phyloP scores from a whole-genome alignment of 2,797 vertebrate genomes.

The Heliangelus exortis region DNA sequence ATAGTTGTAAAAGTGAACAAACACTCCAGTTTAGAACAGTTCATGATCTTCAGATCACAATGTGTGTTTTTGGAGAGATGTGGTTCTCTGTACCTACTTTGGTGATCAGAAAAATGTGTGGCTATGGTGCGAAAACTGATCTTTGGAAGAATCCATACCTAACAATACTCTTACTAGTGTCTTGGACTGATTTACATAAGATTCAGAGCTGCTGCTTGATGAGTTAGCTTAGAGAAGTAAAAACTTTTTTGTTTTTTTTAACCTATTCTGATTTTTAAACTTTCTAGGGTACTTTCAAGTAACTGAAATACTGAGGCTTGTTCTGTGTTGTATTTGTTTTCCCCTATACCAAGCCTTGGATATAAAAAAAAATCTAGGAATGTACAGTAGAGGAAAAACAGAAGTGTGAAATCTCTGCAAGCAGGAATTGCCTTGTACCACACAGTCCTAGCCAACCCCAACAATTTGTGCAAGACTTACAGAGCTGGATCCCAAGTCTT shows the following conservation, averaged over 20 bases:
- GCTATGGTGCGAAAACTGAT: not conserved
- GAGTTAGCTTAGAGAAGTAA: not conserved
- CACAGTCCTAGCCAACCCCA: not conserved
- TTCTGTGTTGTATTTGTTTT: not conserved
- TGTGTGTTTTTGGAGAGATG: not conserved
- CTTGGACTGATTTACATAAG: not conserved
- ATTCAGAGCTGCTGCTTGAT: not conserved
- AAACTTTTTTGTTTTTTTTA: not conserved
- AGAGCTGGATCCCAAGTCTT: not conserved
- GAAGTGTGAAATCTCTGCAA: not conserved
- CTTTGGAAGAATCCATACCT: not conserved
- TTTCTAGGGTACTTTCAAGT: not conserved
- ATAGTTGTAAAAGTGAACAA: constrained; percentile 19
- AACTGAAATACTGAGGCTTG: not conserved
- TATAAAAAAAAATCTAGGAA: not conserved
- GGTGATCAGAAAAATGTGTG: not conserved
- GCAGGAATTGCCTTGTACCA: not conserved
- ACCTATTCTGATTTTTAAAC: not conserved
- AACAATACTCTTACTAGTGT: not conserved
- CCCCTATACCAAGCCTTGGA: not conserved
- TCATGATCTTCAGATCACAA: not conserved
- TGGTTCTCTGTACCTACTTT: not conserved
- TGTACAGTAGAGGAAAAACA: not conserved
- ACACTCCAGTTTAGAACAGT: not conserved
- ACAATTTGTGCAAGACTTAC: not conserved